phyloP scores from a whole-genome alignment of 2,888 invertebrate species.

The Proisotoma minuta region DNA sequence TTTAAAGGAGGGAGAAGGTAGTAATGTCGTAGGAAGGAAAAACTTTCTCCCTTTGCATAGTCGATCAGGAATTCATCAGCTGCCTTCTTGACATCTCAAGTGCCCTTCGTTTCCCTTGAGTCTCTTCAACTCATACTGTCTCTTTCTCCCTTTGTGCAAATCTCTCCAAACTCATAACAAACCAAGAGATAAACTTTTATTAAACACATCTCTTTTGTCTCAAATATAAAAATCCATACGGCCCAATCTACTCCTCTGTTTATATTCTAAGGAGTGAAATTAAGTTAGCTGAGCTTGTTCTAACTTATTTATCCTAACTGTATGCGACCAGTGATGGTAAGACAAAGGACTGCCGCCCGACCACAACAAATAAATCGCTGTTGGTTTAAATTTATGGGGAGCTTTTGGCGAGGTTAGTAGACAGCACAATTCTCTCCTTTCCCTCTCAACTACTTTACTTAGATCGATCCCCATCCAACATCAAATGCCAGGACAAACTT shows the following conservation, averaged over 20 bases:
- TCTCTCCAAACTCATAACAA: too few relatives aligned
- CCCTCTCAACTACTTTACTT: too few relatives aligned
- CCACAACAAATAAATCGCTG: conserved; percentile 28
- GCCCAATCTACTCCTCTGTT: too few relatives aligned
- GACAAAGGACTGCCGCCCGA: too few relatives aligned
- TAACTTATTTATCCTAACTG: too few relatives aligned
- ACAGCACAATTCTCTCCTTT: conserved; percentile 8
- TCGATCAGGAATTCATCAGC: conserved; percentile 35
- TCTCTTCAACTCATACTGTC: conserved; percentile 1
- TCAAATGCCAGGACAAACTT: conserved; percentile 23
- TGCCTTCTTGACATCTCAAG: conserved; percentile 40
- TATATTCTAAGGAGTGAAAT: too few relatives aligned
- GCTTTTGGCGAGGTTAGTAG: conserved; percentile 23
- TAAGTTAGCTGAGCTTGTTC: too few relatives aligned
- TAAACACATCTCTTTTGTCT: too few relatives aligned
- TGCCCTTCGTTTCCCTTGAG: conserved; percentile 19
- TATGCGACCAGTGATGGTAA: too few relatives aligned
- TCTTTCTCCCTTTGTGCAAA: neutral
- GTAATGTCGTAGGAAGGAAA: neutral
- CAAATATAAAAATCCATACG: too few relatives aligned
- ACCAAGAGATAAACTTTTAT: too few relatives aligned
- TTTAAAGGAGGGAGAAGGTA: neutral
- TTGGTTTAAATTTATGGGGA: conserved; percentile 20
- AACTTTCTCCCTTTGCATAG: neutral
- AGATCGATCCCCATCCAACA: conserved; percentile 15